These are phyloP conservation scores for Rynchops niger DNA, from an alignment of 2,113 vertebrate species.

Conservation along the genomic window DNA sequence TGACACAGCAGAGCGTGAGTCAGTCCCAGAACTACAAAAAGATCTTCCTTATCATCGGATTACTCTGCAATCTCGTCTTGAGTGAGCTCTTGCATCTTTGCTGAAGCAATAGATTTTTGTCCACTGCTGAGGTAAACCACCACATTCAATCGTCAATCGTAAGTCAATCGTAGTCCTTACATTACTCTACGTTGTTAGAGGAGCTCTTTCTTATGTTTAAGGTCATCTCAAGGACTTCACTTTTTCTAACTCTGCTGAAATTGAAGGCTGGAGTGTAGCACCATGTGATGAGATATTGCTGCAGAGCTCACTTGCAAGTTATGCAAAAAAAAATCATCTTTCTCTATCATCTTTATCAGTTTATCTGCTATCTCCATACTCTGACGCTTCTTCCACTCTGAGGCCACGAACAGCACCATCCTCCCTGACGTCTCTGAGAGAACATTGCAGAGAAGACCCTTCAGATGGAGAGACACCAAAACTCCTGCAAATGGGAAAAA, in stretches of 20 bases:
- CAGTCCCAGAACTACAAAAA: conserved; percentile 17
- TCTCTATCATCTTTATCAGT: not conserved
- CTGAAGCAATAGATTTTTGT: not conserved
- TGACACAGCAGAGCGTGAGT: conserved; percentile 46
- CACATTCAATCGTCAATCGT: not conserved
- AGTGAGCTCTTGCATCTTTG: not conserved
- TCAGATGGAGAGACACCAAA: not conserved
- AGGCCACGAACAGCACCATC: not conserved
- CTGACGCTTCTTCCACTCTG: not conserved
- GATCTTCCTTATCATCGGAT: not conserved
- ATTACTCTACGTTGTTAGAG: not conserved
- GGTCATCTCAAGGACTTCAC: not conserved
- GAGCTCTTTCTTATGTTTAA: not conserved
- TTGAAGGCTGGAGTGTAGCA: not conserved
- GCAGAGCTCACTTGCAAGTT: not conserved
- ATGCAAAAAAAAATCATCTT: not conserved
- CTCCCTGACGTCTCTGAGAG: not conserved
- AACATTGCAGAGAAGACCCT: not conserved
- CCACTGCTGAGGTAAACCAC: not conserved
- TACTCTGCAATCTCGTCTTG: not conserved
- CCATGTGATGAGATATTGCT: not conserved
- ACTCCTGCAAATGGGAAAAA: not conserved
- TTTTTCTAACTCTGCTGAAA: not conserved
- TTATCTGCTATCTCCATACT: not conserved
- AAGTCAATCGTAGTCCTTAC: not conserved